phyloP scores from a whole-genome alignment of 2,888 invertebrate genomes.

The Oligia fasciuncula region DNA sequence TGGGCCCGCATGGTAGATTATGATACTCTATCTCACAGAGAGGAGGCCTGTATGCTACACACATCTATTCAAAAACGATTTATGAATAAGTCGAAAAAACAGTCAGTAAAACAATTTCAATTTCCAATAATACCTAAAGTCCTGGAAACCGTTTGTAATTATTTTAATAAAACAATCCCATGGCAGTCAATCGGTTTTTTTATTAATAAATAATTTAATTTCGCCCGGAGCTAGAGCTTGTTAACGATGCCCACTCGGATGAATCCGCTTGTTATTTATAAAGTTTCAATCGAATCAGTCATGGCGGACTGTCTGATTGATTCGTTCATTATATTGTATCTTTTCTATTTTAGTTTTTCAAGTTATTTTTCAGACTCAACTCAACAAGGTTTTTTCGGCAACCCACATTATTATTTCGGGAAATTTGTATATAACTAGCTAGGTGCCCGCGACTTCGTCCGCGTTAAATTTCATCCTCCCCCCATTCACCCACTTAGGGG shows the following conservation, averaged over 20 bases:
- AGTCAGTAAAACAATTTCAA: constrained; percentile 1
- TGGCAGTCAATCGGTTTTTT: constrained; percentile 41
- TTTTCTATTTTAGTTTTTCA: background rate
- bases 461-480: too few species aligned
- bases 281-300: constrained; percentile 48
- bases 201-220: constrained; percentile 57
- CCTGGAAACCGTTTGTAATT: constrained; percentile 30
- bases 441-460: too few species aligned
- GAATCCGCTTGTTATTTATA: constrained; percentile 54
- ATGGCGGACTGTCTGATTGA: constrained; percentile 22
- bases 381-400: background rate
- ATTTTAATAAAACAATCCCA: constrained; percentile 50
- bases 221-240: constrained; percentile 51
- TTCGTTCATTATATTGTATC: constrained; percentile 40
- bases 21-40: background rate
- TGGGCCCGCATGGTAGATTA: background rate
- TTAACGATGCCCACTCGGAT: constrained; percentile 49
- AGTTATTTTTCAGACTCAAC: background rate
- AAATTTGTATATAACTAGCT: background rate
- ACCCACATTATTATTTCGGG: background rate
- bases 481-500: too few species aligned
- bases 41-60: background rate
- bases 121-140: constrained; percentile 1
- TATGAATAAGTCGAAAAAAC: background rate
- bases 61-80: background rate